These are phyloP conservation scores for Archivesica marissinica DNA, from an alignment of 1,140 invertebrate species.

Conservation along the genomic window DNA sequence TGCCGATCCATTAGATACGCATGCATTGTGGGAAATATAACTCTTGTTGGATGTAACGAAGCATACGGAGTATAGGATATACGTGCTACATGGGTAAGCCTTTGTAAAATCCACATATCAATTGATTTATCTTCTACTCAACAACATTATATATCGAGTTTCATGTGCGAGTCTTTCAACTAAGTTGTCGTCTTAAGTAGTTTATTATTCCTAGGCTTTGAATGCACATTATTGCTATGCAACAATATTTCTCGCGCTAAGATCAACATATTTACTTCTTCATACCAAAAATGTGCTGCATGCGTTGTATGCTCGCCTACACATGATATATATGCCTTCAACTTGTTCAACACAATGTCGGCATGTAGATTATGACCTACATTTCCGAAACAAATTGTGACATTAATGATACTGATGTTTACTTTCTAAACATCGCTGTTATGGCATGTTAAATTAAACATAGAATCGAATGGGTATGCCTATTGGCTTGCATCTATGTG, in stretches of 20 bases:
- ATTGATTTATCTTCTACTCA: conserved; percentile 18
- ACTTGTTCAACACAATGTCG: background rate
- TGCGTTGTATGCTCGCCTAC: too few relatives aligned
- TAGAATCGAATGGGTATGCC: background rate
- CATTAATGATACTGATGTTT: conserved; percentile 32
- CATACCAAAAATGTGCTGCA: background rate
- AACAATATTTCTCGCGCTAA: background rate
- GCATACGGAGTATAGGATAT: conserved; percentile 11
- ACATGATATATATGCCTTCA: conserved; percentile 20
- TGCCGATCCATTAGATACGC: conserved; percentile 10
- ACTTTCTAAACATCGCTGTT: conserved; percentile 5
- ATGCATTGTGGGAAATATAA: conserved; percentile 28
- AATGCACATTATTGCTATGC: conserved; percentile 5
- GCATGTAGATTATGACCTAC: conserved; percentile 7
- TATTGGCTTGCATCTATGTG: background rate
- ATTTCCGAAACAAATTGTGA: conserved; percentile 26
- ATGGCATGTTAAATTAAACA: conserved; percentile 29
- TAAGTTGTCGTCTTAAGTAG: too few relatives aligned
- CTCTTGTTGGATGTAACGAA: conserved; percentile 25
- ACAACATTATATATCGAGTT: conserved; percentile 31
- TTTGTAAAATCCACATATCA: conserved; percentile 11
- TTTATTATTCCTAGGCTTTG: conserved; percentile 5
- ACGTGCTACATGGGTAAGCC: conserved; percentile 15
- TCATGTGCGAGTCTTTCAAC: conserved; percentile 1
- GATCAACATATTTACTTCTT: background rate